Base-by-base conservation (phyloP, 2,113 vertebrate species). In the Forbesichthys agassizii region DNA sequence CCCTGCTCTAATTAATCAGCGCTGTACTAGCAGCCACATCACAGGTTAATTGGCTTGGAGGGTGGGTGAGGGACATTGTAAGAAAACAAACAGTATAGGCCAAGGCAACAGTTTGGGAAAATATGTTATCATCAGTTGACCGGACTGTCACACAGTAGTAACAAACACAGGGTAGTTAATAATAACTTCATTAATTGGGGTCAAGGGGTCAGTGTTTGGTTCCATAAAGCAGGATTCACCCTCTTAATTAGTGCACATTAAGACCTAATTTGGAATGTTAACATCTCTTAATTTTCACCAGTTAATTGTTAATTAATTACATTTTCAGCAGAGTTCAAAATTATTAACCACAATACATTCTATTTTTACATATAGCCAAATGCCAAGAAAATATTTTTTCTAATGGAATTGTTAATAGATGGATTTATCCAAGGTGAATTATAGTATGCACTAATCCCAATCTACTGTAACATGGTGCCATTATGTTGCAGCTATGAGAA, bases 261-360 rank as follows among this genome's bases (percentile, higher is more conserved):
- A 89, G 80, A 89, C 69, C 90, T 90, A 77, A 91, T 92, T 91
- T 92, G 82, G 86, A 88, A 88, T 83, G 75, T 88, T 80, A 82
- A 86, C 70, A 90, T 90, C 83, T 93, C 90, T 92, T 92, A 84
- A 91, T 93, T 90, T 86, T 85, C 90, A 89, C 81, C 75, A 75
- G 78, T 85, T 92, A 92, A 92, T 92, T 92, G 92, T 85, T 90
- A 91, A 88, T 90, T 90, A 92, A 88, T 76, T 78, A 83, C 73
- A 82, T 81, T 71, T 68, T 71, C 46, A 61, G 74, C 74, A 61
- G 70, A 65, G 75, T 82, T 82, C 92, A 94, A 92, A 87, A 92
- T 92, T 88, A 92, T 94, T 88, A 93, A 93, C 92, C 91, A 94
- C 90, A 94, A 62, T 77, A 94, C 92, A 93, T 92, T 94, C 95